These are phyloP conservation scores for Stichodactyla mertensii DNA, from an alignment of 64 coral and sea anemone genomes.

Conservation along the genomic window DNA sequence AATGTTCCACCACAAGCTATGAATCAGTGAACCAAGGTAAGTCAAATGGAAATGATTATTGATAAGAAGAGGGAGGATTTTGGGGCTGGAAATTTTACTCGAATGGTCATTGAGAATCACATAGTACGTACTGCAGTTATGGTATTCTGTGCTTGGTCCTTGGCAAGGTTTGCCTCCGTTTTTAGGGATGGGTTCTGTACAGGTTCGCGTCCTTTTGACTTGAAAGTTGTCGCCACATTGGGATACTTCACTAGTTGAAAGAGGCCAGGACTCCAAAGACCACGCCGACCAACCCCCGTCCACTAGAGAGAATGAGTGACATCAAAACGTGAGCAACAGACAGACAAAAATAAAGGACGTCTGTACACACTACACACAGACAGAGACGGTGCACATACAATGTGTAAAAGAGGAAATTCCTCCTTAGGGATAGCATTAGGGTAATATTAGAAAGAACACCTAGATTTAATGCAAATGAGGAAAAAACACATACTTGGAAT, in stretches of 20 bases:
- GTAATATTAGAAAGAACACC: too few species aligned
- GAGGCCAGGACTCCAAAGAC: not conserved
- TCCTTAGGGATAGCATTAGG: too few species aligned
- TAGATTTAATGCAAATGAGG: too few species aligned
- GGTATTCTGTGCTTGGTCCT: not conserved
- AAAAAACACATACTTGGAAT: too few species aligned
- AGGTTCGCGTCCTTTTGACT: not conserved
- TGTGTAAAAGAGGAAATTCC: too few species aligned
- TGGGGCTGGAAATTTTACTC: too few species aligned
- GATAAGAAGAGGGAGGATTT: too few species aligned
- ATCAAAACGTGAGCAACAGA: not conserved
- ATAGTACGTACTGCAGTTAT: not conserved
- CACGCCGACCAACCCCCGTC: not conserved
- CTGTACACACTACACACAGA: not conserved
- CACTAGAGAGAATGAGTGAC: not conserved
- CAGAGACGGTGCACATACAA: not conserved
- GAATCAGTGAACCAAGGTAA: not conserved
- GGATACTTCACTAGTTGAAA: not conserved
- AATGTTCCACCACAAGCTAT: not conserved
- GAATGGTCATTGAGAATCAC: too few species aligned
- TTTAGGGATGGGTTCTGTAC: not conserved
- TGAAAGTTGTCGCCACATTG: not conserved
- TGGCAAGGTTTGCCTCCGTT: conserved; percentile 14
- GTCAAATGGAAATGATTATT: too few species aligned
- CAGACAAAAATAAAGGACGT: not conserved